Evolutionary conservation across 1,140 invertebrate genomes (phyloP), one percentile per base, ranked within the genome.

Genomic region (Drosophila nasuta): DNA sequence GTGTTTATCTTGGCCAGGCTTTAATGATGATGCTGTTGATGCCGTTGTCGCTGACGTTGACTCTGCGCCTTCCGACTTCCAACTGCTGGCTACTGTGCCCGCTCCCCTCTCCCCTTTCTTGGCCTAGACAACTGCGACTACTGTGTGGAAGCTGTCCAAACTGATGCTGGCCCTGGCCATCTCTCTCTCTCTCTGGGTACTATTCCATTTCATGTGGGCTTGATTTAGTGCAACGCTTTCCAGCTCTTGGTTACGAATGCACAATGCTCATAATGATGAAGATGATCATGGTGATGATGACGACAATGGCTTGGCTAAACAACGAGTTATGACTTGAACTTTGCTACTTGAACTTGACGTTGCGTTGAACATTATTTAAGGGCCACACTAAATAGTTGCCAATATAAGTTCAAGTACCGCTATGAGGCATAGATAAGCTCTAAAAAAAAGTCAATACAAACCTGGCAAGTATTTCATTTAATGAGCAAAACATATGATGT

Each of bases 321-420:
- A n/a, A 45, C 65, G 64, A 87, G 80, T 87, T 87, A 87, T 87
- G 82, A 72, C 80, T 88, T 87, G 82, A 87, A 88, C 82, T 88
- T 56, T 77, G 82, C 52, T 49, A 76, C 79, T 59, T 72, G 83
- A 68, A 77, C 81, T 83, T 80, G 63, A 77, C 54, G 66, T 46
- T 62, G 6, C 43, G 28, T 35, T n/a, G 51, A 33, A 58, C n/a
- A 3, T 28, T 33, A 38, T 10, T 45, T 28, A 11, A 58, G 28
- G 45, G 48, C 63, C 28, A 67, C 3, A 41, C 46, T 25, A 46
- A 73, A 52, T 38, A 64, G 17, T 28, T 63, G 35, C 30, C 49
- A 11, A 15, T 45, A 25, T 13, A 54, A 15, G 13, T 13, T 57
- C 7, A 45, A 33, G 28, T 54, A 54, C 28, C 51, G 51, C 51